Evolutionary conservation across 2,797 vertebrate genomes (phyloP).

Genomic region (Taeniopygia guttata): DNA sequence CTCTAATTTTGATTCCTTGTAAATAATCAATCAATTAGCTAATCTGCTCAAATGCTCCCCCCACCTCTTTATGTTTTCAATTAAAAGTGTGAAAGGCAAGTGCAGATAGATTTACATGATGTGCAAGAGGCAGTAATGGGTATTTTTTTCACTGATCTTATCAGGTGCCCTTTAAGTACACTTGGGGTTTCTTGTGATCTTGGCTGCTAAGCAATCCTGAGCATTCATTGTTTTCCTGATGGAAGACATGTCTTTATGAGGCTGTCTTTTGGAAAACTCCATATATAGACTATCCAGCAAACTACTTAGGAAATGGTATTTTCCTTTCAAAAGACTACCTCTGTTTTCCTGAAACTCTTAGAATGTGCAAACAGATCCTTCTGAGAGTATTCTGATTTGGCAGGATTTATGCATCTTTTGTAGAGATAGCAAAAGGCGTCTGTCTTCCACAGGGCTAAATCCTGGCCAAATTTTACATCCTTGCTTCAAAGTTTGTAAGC

Average conservation of each 20-base stretch:
- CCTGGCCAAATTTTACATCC: neutral
- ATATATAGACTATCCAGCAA: neutral
- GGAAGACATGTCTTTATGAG: neutral
- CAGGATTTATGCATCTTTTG: neutral
- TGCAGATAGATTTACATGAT: conserved; percentile 42
- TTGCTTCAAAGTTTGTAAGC: neutral
- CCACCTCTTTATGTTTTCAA: conserved; percentile 38
- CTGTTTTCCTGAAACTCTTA: neutral
- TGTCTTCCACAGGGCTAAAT: neutral
- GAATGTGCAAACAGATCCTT: neutral
- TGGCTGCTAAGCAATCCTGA: neutral
- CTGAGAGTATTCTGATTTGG: neutral
- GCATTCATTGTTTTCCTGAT: neutral
- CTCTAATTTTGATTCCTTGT: conserved; percentile 42
- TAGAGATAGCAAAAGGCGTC: neutral
- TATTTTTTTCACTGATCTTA: conserved; percentile 47
- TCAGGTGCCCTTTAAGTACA: conserved; percentile 22
- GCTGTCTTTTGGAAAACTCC: conserved; percentile 4
- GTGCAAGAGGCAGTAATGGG: neutral
- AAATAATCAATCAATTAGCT: conserved; percentile 59
- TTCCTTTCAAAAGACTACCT: conserved; percentile 38
- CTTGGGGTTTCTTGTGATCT: conserved; percentile 23
- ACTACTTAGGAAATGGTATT: neutral
- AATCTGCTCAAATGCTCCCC: conserved; percentile 11
- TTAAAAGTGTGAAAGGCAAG: conserved; percentile 53